A percentile compares a stretch with the other conserved stretches of the same genome.
These are phyloP conservation scores for Eupithecia pulchellata DNA, from an alignment of 2,888 invertebrate species.

Conservation along the genomic window DNA sequence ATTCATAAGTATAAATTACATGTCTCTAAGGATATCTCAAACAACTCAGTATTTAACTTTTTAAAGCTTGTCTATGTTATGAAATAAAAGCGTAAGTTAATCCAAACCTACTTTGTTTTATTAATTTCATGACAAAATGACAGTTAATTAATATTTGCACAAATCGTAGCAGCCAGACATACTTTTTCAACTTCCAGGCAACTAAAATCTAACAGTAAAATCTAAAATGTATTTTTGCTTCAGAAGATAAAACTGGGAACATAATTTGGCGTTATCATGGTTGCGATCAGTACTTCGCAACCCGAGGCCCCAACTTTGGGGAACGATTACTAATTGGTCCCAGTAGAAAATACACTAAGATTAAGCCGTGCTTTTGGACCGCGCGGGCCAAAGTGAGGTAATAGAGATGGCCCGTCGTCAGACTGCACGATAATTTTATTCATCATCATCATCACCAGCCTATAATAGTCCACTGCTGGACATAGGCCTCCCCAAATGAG, in stretches of 20 bases:
- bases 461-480: no score
- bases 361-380: neutral
- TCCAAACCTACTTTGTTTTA: neutral
- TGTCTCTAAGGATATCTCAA: neutral
- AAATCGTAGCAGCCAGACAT: neutral
- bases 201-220: neutral
- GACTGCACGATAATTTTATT: no score
- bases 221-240: slow-evolving; percentile 1
- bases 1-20: neutral
- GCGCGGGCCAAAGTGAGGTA: neutral
- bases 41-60: neutral
- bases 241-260: slow-evolving; percentile 1
- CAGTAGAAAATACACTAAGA: neutral
- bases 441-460: no score
- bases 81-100: neutral
- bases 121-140: neutral
- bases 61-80: neutral
- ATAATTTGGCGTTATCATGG: slow-evolving; percentile 5
- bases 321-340: neutral
- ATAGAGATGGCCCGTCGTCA: no score
- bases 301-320: neutral
- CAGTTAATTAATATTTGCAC: neutral
- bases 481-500: no score
- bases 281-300: slow-evolving; percentile 3
- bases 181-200: neutral